These are phyloP conservation scores for Molanna angustata DNA, from an alignment of 2,888 invertebrate genomes.

Conservation along the genomic window DNA sequence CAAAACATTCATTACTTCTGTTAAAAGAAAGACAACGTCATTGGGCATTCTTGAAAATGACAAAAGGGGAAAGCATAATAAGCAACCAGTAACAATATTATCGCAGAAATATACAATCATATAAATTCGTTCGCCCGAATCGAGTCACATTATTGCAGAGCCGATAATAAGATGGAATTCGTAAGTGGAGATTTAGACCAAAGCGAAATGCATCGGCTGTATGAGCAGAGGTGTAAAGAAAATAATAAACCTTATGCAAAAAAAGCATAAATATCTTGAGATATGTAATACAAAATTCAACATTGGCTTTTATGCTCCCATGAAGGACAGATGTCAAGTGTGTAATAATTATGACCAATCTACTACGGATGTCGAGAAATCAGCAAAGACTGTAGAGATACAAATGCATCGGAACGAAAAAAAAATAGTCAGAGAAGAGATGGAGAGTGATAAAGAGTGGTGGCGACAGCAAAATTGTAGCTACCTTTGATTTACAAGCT, in stretches of 20 bases:
- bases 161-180: background rate
- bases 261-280: background rate
- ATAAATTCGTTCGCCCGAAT: background rate
- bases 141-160: background rate
- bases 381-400: background rate
- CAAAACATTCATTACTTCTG: background rate
- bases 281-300: background rate
- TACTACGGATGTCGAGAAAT: background rate
- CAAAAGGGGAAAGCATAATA: background rate
- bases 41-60: background rate
- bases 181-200: background rate
- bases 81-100: background rate
- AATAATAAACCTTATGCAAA: background rate
- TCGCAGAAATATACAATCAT: background rate
- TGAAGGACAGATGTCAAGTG: background rate
- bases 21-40: background rate
- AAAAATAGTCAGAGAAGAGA: background rate
- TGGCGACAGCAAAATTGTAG: background rate
- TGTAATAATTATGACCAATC: background rate
- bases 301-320: background rate
- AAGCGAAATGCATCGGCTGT: background rate
- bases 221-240: background rate
- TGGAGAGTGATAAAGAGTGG: background rate
- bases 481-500: background rate
- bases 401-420: background rate